phyloP scores from a whole-genome alignment of 2,113 vertebrate species.

The Acanthochromis polyacanthus region DNA sequence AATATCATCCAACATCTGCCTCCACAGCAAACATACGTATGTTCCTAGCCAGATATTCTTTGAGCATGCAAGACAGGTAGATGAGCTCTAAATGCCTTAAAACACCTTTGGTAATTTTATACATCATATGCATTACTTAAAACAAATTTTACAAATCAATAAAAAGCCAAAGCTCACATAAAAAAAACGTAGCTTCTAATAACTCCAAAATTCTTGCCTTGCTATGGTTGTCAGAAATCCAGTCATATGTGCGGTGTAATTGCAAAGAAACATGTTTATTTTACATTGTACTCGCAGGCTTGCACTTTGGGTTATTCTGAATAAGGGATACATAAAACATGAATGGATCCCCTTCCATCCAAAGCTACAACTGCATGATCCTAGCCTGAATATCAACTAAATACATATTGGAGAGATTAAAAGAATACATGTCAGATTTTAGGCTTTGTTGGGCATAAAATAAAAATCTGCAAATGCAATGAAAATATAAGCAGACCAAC shows the following conservation, averaged over 20 bases:
- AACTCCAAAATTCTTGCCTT: neutral
- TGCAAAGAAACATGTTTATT: neutral
- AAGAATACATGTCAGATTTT: constrained; percentile 8
- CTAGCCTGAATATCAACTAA: constrained; percentile 21
- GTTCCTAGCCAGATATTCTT: constrained; percentile 19
- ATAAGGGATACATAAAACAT: neutral
- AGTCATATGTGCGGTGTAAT: neutral
- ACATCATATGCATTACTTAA: neutral
- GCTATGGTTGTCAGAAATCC: neutral
- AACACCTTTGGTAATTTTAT: neutral
- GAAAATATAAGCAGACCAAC: neutral
- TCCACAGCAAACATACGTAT: constrained; percentile 29
- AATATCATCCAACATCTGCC: constrained; percentile 66
- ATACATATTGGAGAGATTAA: constrained; percentile 22
- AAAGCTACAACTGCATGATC: neutral
- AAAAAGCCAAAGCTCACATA: neutral
- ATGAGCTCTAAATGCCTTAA: constrained; percentile 5
- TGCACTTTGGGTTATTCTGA: neutral
- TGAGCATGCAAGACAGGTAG: neutral
- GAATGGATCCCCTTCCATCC: neutral
- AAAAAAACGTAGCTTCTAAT: neutral
- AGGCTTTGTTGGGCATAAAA: neutral
- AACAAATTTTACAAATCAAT: neutral
- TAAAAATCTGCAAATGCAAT: neutral
- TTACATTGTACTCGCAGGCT: neutral